Evolutionary conservation across 2,113 vertebrate genomes (phyloP), one percentile per base, ranked within the genome.

Genomic region (Catharus minimus): DNA sequence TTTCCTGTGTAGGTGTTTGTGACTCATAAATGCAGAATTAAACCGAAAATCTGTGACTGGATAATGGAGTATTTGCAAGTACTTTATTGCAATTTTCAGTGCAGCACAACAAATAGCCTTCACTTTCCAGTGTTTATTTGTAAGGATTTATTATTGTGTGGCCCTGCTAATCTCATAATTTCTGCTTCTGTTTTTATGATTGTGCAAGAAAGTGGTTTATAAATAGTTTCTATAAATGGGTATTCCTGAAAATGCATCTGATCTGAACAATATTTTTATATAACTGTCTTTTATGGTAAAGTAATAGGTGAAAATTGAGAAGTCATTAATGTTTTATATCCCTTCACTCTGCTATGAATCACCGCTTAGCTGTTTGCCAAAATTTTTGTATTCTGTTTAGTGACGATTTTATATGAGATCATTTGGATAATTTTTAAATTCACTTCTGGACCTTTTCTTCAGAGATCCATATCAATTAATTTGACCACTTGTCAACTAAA

Each of bases 21-120:
- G 96, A 97, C 86, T 97, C 96, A 96, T 86, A 95, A 95, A 93
- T 86, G 78, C 93, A 96, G 95, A 97, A 96, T 96, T 96, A 97
- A 90, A 93, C 80, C 0, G 0, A 95, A 96, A 94, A 95, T 95
- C 95, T 95, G 84, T 89, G 94, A 93, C 66, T 94, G 74, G 74
- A 88, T 92, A 95, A 96, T 90, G 60, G 86, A 85, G 67, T 88
- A 88, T 96, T 96, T 96, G 72, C 84, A 94, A 93, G 92, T 94
- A 88, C 67, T 94, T 85, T 73, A 88, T 92, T 91, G 94, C 72
- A 93, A 78, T 95, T 95, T 91, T 82, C 76, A 80, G 41, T 57
- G 71, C 88, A 93, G 69, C 67, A 74, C 82, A 93, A 86, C 86
- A 93, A 93, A 93, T 92, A 91, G 57, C 69, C 88, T 88, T 77